Conservation (phyloP, 1,140 invertebrate genomes). For the Panagrolaimus sp. region DNA sequence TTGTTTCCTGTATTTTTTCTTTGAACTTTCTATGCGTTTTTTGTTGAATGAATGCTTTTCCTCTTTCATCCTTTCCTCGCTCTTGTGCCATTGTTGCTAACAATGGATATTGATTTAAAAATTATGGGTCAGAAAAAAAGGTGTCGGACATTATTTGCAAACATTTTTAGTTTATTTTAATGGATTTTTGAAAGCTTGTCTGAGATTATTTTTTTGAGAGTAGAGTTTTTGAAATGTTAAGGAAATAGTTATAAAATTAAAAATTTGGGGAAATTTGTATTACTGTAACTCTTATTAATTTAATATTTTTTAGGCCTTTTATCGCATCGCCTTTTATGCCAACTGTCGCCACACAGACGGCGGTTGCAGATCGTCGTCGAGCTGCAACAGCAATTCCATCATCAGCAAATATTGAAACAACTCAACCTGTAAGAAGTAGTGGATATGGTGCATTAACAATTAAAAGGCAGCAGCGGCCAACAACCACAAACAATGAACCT, state of each 20-base stretch:
- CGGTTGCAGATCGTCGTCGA: conserved; percentile 10
- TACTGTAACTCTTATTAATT: no score
- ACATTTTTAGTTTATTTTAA: no score
- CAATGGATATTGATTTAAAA: no score
- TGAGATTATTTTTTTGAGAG: no score
- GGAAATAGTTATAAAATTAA: no score
- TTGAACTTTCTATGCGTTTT: conserved; percentile 9
- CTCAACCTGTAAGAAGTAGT: neutral
- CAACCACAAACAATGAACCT: neutral
- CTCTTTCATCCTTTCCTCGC: neutral
- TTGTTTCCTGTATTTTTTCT: neutral
- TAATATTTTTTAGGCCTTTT: conserved; percentile 41
- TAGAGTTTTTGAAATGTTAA: no score
- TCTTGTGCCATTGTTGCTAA: no score
- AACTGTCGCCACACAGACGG: conserved; percentile 48
- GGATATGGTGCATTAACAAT: neutral
- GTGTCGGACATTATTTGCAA: no score
- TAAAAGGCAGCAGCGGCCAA: no score
- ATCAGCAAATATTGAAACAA: neutral
- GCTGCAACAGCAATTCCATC: conserved; percentile 23
- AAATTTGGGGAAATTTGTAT: no score
- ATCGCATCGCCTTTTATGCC: conserved; percentile 56
- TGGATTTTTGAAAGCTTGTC: no score
- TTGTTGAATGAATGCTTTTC: neutral
- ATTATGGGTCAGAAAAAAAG: no score